These are phyloP conservation scores for Cryptoleucopteryx plumbea DNA, from an alignment of 2,113 vertebrate species.

Conservation along the genomic window DNA sequence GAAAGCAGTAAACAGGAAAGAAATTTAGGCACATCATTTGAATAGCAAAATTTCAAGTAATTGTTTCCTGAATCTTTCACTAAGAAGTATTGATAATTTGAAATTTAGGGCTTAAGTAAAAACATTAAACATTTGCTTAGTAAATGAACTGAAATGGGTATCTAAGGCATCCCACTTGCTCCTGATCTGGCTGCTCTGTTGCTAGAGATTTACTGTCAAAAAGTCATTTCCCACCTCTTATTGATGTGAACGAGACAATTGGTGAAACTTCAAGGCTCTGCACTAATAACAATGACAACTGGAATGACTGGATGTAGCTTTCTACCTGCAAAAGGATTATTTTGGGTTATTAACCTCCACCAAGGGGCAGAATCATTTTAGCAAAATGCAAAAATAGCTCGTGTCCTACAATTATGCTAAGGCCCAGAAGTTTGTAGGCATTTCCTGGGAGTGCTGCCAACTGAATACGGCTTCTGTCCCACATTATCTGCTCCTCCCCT, in stretches of 20 bases:
- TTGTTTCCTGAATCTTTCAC: not conserved
- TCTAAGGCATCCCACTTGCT: not conserved
- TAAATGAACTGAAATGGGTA: not conserved
- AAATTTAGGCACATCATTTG: not conserved
- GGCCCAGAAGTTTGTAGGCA: not conserved
- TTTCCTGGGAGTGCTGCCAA: slow-evolving; percentile 30
- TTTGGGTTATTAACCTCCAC: not conserved
- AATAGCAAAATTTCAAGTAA: not conserved
- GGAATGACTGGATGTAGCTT: not conserved
- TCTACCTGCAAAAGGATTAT: not conserved
- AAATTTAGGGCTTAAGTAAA: not conserved
- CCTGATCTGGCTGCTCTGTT: not conserved
- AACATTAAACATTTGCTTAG: not conserved
- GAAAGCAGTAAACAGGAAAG: not conserved
- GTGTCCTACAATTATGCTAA: not conserved
- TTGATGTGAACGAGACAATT: rapidly evolving
- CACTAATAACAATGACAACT: not conserved
- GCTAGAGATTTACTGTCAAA: not conserved
- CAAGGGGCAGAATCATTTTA: not conserved
- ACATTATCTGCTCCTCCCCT: not conserved
- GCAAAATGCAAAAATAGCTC: not conserved
- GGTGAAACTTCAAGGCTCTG: not conserved
- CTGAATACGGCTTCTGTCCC: not conserved
- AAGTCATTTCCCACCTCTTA: not conserved
- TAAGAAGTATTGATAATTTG: not conserved